phyloP scores from a whole-genome alignment of 2,888 invertebrate species.

The Pyrrhia umbra region DNA sequence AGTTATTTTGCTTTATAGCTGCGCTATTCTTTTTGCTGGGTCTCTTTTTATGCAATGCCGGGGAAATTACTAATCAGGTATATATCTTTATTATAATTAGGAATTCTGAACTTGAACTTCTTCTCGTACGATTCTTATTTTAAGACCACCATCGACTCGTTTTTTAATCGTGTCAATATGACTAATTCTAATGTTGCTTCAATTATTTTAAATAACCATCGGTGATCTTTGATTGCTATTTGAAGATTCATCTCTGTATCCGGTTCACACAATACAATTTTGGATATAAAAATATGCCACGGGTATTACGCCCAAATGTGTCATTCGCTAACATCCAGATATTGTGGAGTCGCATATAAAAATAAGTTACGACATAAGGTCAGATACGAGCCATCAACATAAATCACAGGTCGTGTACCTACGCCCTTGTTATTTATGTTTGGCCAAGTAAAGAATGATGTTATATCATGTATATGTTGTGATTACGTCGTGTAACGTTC shows the following conservation, averaged over 20 bases:
- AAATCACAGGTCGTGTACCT: slow-evolving; percentile 68
- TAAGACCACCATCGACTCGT: slow-evolving; percentile 2
- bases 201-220: neutral
- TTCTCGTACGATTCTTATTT: slow-evolving; percentile 29
- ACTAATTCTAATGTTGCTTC: neutral
- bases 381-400: slow-evolving; percentile 68
- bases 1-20: slow-evolving; percentile 79
- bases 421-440: slow-evolving; percentile 65
- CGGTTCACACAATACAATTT: slow-evolving; percentile 44
- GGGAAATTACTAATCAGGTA: slow-evolving; percentile 87
- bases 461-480: slow-evolving; percentile 22
- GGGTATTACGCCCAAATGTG: slow-evolving; percentile 56
- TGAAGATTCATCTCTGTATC: slow-evolving; percentile 1
- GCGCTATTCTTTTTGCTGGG: slow-evolving; percentile 82
- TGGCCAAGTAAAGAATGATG: slow-evolving; percentile 53
- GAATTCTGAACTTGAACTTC: too few species aligned
- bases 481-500: neutral
- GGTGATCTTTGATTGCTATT: neutral
- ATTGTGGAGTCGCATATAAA: slow-evolving; percentile 65
- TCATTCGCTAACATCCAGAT: slow-evolving; percentile 59
- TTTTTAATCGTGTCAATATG: neutral
- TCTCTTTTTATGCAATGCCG: slow-evolving; percentile 84
- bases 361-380: slow-evolving; percentile 69
- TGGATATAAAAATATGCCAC: slow-evolving; percentile 48
- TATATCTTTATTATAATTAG: slow-evolving; percentile 25